Evolutionary conservation across 2,888 invertebrate genomes (phyloP), one percentile per base, ranked within the genome.

Genomic region (Tachina lurida): DNA sequence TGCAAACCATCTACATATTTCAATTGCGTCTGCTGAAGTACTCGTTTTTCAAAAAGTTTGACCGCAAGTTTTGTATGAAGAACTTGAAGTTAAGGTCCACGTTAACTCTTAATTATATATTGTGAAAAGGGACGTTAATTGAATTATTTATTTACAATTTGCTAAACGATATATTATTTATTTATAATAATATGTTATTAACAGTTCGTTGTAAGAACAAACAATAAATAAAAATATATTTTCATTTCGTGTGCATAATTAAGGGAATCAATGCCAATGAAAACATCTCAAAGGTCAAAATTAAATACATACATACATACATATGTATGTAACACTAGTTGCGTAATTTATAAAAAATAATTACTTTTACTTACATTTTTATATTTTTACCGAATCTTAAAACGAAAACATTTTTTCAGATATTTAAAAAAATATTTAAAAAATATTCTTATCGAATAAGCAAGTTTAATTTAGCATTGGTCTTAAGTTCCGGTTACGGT

Each of bases 261-360:
- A 60, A 45, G 71, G 47, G 7, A 73, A 73, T 19, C 60, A 60
- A 17, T 17, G 47, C n/a, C n/a, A n/a, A n/a, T n/a, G n/a, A 73
- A 47, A 10, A 22, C 12, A 63, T 19, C 12, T 52, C 2, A 22
- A 31, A 31, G 56, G 12, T 31, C 4, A 60, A 41, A 39, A 60
- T 39, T 31, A 31, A 31, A 31, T 31, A 31, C 31, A 31, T 31
- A 31, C 4, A n/a, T n/a, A n/a, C n/a, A n/a, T n/a, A n/a, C n/a
- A n/a, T n/a, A n/a, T n/a, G 3, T 22, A 31, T 31, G 31, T 31
- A 31, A 31, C 31, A 7, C 5, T 31, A 31, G 10, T 41, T 62
- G n/a, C 10, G n/a, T 8, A 12, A n/a, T 62, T 43, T 62, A 62
- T 10, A 12, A 10, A 58, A 58, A 58, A 54, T 54, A 12, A 52